phyloP scores from a whole-genome alignment of 2,888 invertebrate genomes.

The Vandiemenella viatica region DNA sequence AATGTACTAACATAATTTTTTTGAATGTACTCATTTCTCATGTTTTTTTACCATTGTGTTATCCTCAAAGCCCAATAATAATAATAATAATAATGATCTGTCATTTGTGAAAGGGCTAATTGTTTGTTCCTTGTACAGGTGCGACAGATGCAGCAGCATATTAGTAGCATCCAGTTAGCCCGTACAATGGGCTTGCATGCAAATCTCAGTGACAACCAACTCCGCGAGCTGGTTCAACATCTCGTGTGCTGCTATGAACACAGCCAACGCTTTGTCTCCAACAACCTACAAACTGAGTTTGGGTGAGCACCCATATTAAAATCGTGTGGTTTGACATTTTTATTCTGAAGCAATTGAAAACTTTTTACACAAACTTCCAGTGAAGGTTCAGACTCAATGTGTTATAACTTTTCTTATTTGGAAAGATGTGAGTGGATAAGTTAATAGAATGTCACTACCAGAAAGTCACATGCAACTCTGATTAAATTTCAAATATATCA shows the following conservation, averaged over 20 bases:
- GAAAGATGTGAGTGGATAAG: not conserved
- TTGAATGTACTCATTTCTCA: too few relatives aligned
- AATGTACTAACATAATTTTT: too few relatives aligned
- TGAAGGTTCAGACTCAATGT: too few relatives aligned
- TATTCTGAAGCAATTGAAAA: not conserved
- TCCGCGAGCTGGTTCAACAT: slow-evolving; percentile 41
- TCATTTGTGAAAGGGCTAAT: too few relatives aligned
- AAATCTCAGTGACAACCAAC: slow-evolving; percentile 35
- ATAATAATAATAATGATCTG: too few relatives aligned
- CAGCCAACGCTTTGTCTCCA: slow-evolving; percentile 29
- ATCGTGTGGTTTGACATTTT: not conserved
- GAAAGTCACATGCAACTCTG: not conserved
- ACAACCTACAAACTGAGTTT: slow-evolving; percentile 30
- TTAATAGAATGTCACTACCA: not conserved
- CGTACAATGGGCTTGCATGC: slow-evolving; percentile 54
- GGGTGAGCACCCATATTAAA: slow-evolving; percentile 20
- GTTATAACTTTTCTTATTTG: too few relatives aligned
- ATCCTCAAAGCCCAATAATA: too few relatives aligned
- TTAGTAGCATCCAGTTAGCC: slow-evolving; percentile 60
- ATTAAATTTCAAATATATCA: not conserved
- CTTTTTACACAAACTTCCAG: not conserved
- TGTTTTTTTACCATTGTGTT: too few relatives aligned
- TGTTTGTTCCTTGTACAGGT: too few relatives aligned
- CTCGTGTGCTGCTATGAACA: slow-evolving; percentile 51
- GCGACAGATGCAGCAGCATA: slow-evolving; percentile 65